These are phyloP conservation scores for Fregata magnificens DNA, from an alignment of 2,113 vertebrate species.

Conservation along the genomic window DNA sequence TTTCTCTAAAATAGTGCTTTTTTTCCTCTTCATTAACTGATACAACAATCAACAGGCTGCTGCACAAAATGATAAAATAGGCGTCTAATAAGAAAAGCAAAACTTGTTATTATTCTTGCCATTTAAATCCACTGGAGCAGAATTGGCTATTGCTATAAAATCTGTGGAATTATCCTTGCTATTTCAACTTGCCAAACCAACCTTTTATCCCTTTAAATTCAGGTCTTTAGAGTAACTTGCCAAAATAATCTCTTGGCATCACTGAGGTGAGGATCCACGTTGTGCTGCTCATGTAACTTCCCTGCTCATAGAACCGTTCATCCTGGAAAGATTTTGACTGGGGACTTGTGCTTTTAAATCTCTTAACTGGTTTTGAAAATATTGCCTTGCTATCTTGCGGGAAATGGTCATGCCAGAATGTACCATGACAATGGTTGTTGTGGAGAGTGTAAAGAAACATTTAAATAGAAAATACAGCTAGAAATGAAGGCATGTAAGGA, in stretches of 20 bases:
- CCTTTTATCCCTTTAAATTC: not conserved
- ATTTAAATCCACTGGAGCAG: slow-evolving; percentile 10
- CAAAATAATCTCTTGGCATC: not conserved
- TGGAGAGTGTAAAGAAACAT: not conserved
- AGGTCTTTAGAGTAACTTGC: slow-evolving; percentile 21
- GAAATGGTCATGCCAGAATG: not conserved
- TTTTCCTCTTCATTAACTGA: slow-evolving; percentile 45
- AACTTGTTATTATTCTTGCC: not conserved
- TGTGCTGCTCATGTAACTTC: not conserved
- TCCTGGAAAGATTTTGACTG: not conserved
- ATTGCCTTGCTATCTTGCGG: not conserved
- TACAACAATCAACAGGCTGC: slow-evolving; percentile 41
- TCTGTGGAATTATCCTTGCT: not conserved
- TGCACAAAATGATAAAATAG: not conserved
- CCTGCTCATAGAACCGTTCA: not conserved
- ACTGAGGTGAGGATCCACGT: not conserved
- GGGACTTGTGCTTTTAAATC: not conserved
- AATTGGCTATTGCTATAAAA: slow-evolving; percentile 40
- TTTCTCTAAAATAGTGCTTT: slow-evolving; percentile 42
- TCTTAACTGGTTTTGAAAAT: not conserved
- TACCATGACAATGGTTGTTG: not conserved
- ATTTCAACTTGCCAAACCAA: not conserved
- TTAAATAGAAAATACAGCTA: not conserved
- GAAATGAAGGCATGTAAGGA: not conserved
- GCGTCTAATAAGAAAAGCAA: not conserved